phyloP scores from a whole-genome alignment of 1,140 invertebrate species.

The Hyposmocoma kahamanoa region DNA sequence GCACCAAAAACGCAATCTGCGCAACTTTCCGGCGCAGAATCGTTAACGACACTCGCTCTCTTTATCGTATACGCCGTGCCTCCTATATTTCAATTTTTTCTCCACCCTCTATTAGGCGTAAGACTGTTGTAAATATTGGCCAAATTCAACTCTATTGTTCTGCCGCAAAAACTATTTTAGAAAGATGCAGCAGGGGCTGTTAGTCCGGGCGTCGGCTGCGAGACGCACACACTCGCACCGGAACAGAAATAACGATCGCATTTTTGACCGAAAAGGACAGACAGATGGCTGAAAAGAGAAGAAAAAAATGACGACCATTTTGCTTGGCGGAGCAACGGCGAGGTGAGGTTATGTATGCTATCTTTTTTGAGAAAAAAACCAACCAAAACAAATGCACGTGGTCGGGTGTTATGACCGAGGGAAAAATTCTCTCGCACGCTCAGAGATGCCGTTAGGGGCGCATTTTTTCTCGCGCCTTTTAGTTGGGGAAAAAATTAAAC shows the following conservation, averaged over 20 bases:
- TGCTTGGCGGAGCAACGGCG: conserved; percentile 64
- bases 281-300: conserved; percentile 72
- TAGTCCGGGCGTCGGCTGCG: conserved; percentile 39
- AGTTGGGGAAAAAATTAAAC: conserved; percentile 56
- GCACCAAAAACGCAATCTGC: conserved; percentile 72
- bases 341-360: conserved; percentile 66
- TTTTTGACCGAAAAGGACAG: conserved; percentile 73
- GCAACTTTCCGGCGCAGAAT: conserved; percentile 73
- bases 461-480: conserved; percentile 52
- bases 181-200: conserved; percentile 25
- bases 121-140: conserved; percentile 33
- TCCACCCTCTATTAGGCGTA: conserved; percentile 61
- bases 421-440: conserved; percentile 57
- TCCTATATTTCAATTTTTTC: conserved; percentile 74
- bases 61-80: conserved; percentile 68
- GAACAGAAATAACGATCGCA: conserved; percentile 74
- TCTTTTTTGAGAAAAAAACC: conserved; percentile 69
- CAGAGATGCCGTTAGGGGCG: conserved; percentile 65
- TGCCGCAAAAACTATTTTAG: conserved; percentile 14
- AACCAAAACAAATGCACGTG: conserved; percentile 74
- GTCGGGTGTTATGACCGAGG: conserved; percentile 67
- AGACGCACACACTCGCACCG: conserved; percentile 65
- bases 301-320: conserved; percentile 73
- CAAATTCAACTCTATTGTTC: conserved; percentile 18
- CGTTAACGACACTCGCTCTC: conserved; percentile 71